Base-by-base conservation (phyloP, 2,113 vertebrate species). In the Machaerirhynchus nigripectus region DNA sequence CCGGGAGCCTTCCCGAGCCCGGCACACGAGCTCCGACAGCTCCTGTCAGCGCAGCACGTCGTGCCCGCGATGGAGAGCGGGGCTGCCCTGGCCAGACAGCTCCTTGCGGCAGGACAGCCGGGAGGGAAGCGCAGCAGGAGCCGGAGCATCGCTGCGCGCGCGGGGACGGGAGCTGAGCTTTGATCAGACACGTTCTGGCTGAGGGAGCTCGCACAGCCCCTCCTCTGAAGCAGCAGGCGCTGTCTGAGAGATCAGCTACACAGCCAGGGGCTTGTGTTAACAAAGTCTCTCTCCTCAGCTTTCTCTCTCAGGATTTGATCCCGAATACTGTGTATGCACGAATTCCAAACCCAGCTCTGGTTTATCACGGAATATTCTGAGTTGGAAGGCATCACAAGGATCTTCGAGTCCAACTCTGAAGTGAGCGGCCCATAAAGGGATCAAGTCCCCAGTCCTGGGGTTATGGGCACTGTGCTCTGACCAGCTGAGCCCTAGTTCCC, bases 271-370 rank as follows among this genome's bases (percentile, higher is more conserved):
- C 49, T 30, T 40, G n/a, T 26, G 12, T 5, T 42, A 28, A 8
- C 23, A 12, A 44, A 84, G 47, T 17, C 31, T 44, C 37, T 8
- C 81, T 39, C 44, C 67, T 92, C 85, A 49, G 40, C 52, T 57
- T 84, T 47, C 39, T 3, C 16, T 13, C 59, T 70, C 55, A 33
- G 31, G 37, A 1, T 46, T 23, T 42, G 81, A 74, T 39, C 67
- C 37, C 0, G 0, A 56, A 13, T 5, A 8, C 17, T 19, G 31
- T 0, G 1, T 3, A 24, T 1, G 1, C 7, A 3, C 1, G 4
- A 80, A 71, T 39, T 30, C 33, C 77, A 28, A 90, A 33, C 23
- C 20, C 15, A 26, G 64, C 80, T 60, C 44, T 44, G 33, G 15
- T 19, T 70, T 20, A 35, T 10, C 70, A 24, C 20, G 28, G 60